Evolutionary conservation across 2,888 invertebrate genomes (phyloP), one percentile per base, ranked within the genome.

Genomic region (Sphecodes monilicornis): DNA sequence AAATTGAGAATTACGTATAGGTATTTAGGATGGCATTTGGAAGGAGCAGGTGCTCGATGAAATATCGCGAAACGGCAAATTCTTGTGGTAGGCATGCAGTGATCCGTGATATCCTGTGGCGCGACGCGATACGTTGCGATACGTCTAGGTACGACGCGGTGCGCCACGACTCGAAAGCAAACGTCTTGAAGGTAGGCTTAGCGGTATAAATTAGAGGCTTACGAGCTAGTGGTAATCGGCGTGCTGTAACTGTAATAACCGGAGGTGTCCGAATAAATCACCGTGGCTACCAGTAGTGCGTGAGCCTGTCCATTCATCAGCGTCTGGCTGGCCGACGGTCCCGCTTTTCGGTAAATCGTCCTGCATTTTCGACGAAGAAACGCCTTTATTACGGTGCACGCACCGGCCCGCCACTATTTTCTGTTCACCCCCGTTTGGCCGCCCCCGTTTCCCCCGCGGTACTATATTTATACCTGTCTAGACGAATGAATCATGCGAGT

Each of bases 401-500:
- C 82, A 88, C 82, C 74, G 46, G 66, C 76, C 41, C 66, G 68
- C 74, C 72, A 50, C 83, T 72, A 71, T 87, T 78, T 84, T 79
- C 86, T 80, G 77, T 78, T 81, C 82, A 8, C 64, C 36, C 32
- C 32, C 84, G 71, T 60, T 64, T 50, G 64, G 39, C 70, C 78
- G 32, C 43, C 76, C 69, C 69, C 80, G 36, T 16, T 68, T 74
- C 76, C 82, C 54, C 72, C 36, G 50, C 74, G 85, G 79, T 89
- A 88, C 90, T 90, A 90, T 90, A 90, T 86, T 90, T 90, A 90
- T 87, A 88, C 84, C 90, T 88, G 90, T 90, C 90, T 90, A 90
- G 90, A 90, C 90, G 88, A 90, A 90, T 90, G 90, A 90, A 90
- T 90, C 90, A 90, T 90, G 76, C 90, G 85, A 89, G 90, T 90